Base-by-base conservation (phyloP, 2,797 vertebrate species). In the Tapera naevia region DNA sequence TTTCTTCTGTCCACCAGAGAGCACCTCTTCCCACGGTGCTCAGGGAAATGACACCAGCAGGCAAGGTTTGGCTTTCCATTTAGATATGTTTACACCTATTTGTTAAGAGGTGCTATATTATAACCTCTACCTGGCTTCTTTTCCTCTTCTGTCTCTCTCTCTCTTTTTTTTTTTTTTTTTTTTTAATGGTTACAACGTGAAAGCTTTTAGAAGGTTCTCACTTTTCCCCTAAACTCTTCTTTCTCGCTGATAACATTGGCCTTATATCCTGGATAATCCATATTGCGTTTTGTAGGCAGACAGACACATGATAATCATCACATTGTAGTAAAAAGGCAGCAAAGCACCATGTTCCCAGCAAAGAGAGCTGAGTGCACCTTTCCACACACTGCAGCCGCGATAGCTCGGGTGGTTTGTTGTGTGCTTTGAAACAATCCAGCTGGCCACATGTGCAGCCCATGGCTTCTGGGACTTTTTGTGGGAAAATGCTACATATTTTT, bases 381-480 rank as follows among this genome's bases (percentile, higher is more conserved):
- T 32, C 50, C 61, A 18, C 67, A 8, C 18, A 17, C 11, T 16
- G 0, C 17, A 19, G 58, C 46, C 48, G 51, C 71, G 16, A 32
- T 65, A 48, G 28, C 30, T 27, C 17, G 57, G 13, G 15, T 37
- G 27, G 17, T 9, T 13, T 13, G 5, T 1, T 7, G 4, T 0
- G 32, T 33, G 25, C 56, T 61, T 21, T 45, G 39, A 64, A 78
- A 43, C 43, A 30, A 39, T 5, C 13, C 4, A 32, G 19, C 23
- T 19, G 56, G 60, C 65, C 39, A 13, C 16, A 9, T 3, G 7
- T 22, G 41, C 66, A 28, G 11, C 21, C 48, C 9, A 4, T 27
- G 11, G 53, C 23, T 28, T 17, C 46, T 35, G 13, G 17, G 24
- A 17, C 28, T 78, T 58, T 45, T 74, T 37, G 53, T 16, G 61